Evolutionary conservation across 2,113 vertebrate species (phyloP), one percentile per base, ranked within the genome.

Genomic region (Hemiscyllium ocellatum): DNA sequence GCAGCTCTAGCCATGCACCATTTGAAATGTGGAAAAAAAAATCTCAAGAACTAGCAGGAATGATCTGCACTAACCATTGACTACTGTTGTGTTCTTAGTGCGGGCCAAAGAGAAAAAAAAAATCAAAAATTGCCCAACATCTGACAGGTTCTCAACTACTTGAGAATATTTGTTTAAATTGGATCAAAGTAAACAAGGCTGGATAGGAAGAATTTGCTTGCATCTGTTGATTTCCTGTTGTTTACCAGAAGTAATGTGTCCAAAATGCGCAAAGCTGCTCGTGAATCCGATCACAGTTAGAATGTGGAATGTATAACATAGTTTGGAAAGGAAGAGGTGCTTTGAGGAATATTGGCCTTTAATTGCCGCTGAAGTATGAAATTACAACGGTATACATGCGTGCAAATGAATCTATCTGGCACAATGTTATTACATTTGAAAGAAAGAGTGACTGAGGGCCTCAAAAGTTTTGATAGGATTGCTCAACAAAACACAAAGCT

Each of bases 361-460:
- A 89, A 89, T 89, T 5, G 50, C 26, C 52, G 26, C 86, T 89
- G 86, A 89, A 52, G 86, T 89, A 89, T 52, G 86, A 89, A 50
- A 89, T 89, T 89, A 50, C 86, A 33, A 56, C 24, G 50, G 50
- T 89, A 56, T 89, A 29, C 13, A 89, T 50, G 56, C 15, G 52
- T 89, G 86, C 86, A 56, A 56, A 89, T 89, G 52, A 89, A 56
- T 89, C 29, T 26, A 65, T n/a, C 87, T 65, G 19, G 52, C 15
- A 65, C 56, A 19, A 91, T n/a, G 87, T 91, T 65, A 61, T 91
- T 61, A 91, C 65, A 33, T n/a, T 65, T 91, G 87, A 65, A 91
- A n/a, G 87, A 37, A 91, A 61, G 87, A 91, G 87, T 65, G 87
- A 65, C 52, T 19, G 87, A 65, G 52, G n/a, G 56, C 52, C 10